Evolutionary conservation across 2,888 invertebrate genomes (phyloP).

Genomic region (Diarsia rubi): DNA sequence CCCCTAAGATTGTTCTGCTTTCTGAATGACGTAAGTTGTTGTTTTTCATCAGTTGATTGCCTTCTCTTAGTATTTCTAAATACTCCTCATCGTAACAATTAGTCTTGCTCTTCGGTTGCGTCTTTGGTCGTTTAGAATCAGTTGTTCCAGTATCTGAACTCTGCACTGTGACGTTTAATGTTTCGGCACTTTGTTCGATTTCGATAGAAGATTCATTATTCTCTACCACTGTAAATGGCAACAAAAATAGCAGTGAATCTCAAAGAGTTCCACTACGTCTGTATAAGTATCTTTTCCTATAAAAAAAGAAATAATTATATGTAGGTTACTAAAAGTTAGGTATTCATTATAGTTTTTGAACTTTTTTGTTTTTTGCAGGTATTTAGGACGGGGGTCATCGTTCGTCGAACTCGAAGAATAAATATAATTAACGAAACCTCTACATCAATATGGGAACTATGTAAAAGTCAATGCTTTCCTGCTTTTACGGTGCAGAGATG

Average conservation of each 20-base stretch:
- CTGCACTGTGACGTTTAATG: conserved; percentile 19
- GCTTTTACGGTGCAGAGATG: no score
- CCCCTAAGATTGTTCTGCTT: conserved; percentile 38
- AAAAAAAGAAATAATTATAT: no score
- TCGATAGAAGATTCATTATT: conserved; percentile 47
- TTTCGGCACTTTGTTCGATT: conserved; percentile 40
- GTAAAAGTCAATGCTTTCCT: no score
- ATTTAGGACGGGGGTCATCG: no score
- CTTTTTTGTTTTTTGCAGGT: no score
- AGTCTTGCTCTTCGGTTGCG: conserved; percentile 39
- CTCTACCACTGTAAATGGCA: conserved; percentile 45
- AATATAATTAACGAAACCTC: no score
- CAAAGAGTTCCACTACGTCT: conserved; percentile 1
- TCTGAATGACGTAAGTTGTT: conserved; percentile 36
- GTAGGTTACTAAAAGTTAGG: no score
- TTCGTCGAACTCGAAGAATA: no score
- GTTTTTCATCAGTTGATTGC: conserved; percentile 48
- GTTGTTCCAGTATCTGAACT: conserved; percentile 15
- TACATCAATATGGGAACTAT: no score
- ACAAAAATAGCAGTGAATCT: conserved; percentile 48
- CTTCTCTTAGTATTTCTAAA: conserved; percentile 51
- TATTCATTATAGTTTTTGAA: no score
- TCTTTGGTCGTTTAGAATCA: conserved; percentile 42
- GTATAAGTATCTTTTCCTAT: no score
- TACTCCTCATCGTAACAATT: conserved; percentile 47